Base-by-base conservation (phyloP, 2,113 vertebrate genomes). In the Asarcornis scutulata region DNA sequence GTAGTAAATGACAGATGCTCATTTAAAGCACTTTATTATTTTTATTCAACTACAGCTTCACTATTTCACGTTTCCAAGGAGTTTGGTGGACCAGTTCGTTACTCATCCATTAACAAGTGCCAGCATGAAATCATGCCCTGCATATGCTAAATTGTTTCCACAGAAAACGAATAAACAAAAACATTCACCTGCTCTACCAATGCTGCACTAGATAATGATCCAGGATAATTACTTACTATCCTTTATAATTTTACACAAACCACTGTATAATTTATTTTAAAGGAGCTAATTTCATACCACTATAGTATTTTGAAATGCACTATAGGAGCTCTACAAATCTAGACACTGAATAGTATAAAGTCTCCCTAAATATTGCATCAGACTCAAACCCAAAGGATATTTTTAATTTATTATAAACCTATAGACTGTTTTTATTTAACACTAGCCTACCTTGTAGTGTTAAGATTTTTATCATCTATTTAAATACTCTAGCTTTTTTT, bases 11-110 rank as follows among this genome's bases (percentile, higher is more conserved):
- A 86, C 67, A 96, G 88, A 96, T 50, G 20, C 80, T 95, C 78
- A 75, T 94, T 58, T 63, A 93, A 97, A 98, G 97, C 98, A 98
- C 97, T 97, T 98, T 97, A 98, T 95, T 56, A 83, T 97, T 96
- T 88, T 94, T 88, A 86, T 73, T 84, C 93, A 97, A 96, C 79
- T 85, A 82, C 69, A 89, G 63, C 83, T 96, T 96, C 38, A 46
- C 81, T 82, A 90, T 84, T 62, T 93, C 53, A 25, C 68, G 40
- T 92, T 93, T 86, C 73, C 81, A 58, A 93, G 64, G 53, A 89
- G 48, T 83, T 91, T 36, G 82, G 71, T 94, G 94, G 80, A 91
- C 84, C 80, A 27, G 86, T 79, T 60, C 58, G 81, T 94, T 88
- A 91, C 21, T 77, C 4, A 3, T 74, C 40, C 15, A 21, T 74